These are phyloP conservation scores for Trinectes maculatus DNA, from an alignment of 2,113 vertebrate genomes.

Conservation along the genomic window DNA sequence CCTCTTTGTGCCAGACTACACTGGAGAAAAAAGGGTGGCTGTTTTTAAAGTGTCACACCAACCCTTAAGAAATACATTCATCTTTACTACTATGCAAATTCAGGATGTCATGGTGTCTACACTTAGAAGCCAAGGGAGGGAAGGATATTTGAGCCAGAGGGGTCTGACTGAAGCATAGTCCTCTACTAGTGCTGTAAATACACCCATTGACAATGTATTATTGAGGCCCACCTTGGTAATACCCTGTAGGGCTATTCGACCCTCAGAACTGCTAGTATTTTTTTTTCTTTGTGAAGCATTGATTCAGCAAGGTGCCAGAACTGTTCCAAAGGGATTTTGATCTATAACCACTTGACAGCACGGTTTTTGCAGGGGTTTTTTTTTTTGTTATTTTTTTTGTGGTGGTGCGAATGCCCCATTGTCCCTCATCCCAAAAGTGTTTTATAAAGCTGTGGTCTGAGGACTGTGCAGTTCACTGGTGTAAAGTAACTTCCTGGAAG, in stretches of 20 bases:
- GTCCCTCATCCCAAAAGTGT: conserved; percentile 51
- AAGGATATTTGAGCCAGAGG: conserved; percentile 60
- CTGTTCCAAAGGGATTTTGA: conserved; percentile 29
- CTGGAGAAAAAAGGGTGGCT: conserved; percentile 43
- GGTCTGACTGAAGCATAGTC: conserved; percentile 53
- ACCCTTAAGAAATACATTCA: conserved; percentile 67
- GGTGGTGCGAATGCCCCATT: conserved; percentile 17
- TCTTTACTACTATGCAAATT: conserved; percentile 79
- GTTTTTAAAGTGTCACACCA: conserved; percentile 71
- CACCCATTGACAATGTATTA: conserved; percentile 51
- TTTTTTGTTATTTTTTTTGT: too few species aligned
- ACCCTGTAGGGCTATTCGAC: not conserved
- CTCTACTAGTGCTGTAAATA: conserved; percentile 67
- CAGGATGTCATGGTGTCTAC: conserved; percentile 68
- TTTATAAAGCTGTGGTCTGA: conserved; percentile 61
- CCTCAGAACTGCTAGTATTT: not conserved
- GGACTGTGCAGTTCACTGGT: conserved; percentile 43
- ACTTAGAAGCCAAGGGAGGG: conserved; percentile 62
- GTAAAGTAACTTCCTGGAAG: conserved; percentile 64
- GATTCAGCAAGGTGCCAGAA: conserved; percentile 24
- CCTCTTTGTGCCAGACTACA: conserved; percentile 58
- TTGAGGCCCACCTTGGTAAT: conserved; percentile 30
- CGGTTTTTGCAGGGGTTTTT: conserved; percentile 35
- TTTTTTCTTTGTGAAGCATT: conserved; percentile 14
- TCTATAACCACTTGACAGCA: conserved; percentile 31